phyloP scores from a whole-genome alignment of 2,797 vertebrate species.

The Paramormyrops hopkinsi region DNA sequence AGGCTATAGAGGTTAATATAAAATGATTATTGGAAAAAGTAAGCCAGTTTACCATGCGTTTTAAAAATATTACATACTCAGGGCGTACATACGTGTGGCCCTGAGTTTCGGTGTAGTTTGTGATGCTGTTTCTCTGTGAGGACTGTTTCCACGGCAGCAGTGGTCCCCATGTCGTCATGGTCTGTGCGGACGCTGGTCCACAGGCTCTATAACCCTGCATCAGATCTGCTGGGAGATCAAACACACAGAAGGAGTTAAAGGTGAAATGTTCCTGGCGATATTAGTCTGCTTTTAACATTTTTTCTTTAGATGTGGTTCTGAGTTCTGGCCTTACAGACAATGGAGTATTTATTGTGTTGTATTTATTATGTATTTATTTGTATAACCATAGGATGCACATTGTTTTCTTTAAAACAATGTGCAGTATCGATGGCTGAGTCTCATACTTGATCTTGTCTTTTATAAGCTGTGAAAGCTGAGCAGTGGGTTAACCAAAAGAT shows the following conservation, averaged over 20 bases:
- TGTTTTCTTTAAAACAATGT: slow-evolving; percentile 26
- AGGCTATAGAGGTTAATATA: neutral
- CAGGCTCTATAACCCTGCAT: neutral
- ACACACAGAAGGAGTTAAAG: slow-evolving; percentile 10
- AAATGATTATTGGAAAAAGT: neutral
- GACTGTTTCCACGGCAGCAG: slow-evolving; percentile 25
- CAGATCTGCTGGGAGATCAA: slow-evolving; percentile 19
- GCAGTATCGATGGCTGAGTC: slow-evolving; percentile 28
- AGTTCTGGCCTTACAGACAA: slow-evolving; percentile 36
- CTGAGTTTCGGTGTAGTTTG: slow-evolving; percentile 16
- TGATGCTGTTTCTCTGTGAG: slow-evolving; percentile 4
- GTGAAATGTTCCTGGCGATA: slow-evolving; percentile 23
- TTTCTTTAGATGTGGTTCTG: slow-evolving; percentile 32
- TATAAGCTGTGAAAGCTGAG: neutral
- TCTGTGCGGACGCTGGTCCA: neutral
- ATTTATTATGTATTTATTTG: slow-evolving; percentile 46
- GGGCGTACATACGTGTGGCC: neutral
- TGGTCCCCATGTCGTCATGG: slow-evolving; percentile 6
- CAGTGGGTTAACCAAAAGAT: neutral
- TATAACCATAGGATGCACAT: slow-evolving; percentile 27
- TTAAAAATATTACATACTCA: neutral
- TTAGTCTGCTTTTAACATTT: slow-evolving; percentile 21
- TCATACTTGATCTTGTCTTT: slow-evolving; percentile 27
- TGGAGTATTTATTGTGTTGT: slow-evolving; percentile 40
- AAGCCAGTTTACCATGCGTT: neutral